Evolutionary conservation across 2,797 vertebrate genomes (phyloP).

Genomic region (Acipenser transmontanus): DNA sequence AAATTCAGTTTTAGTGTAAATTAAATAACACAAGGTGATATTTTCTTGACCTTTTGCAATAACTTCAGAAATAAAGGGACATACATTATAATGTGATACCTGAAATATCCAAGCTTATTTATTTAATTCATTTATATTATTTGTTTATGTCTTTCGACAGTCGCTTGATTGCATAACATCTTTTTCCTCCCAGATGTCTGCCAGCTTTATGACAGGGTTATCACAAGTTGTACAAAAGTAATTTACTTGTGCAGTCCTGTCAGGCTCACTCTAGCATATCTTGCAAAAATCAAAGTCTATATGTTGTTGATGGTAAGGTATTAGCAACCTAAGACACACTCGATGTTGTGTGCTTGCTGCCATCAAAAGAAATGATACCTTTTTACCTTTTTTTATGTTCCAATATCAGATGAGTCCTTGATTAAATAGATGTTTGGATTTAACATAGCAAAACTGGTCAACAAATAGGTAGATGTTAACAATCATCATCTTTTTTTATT

Average conservation of each 20-base stretch:
- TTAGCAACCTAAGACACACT: slow-evolving; percentile 30
- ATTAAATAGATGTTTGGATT: slow-evolving; percentile 36
- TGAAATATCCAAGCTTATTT: too few species aligned
- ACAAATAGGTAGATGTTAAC: slow-evolving; percentile 6
- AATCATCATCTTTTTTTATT: not conserved
- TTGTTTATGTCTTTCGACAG: slow-evolving; percentile 26
- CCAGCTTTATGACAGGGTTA: slow-evolving; percentile 54
- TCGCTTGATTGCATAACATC: slow-evolving; percentile 48
- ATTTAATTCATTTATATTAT: too few species aligned
- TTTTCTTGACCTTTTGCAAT: too few species aligned
- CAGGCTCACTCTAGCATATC: slow-evolving; percentile 51
- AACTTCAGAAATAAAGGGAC: too few species aligned
- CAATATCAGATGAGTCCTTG: slow-evolving; percentile 40
- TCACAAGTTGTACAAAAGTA: slow-evolving; percentile 59
- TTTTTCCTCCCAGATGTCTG: slow-evolving; percentile 51
- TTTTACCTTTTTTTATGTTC: slow-evolving; percentile 33
- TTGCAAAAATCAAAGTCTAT: slow-evolving; percentile 42
- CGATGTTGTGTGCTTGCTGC: slow-evolving; percentile 23
- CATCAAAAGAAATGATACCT: slow-evolving; percentile 38
- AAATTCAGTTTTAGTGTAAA: too few species aligned
- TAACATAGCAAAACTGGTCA: slow-evolving; percentile 19
- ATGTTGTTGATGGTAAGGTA: slow-evolving; percentile 43
- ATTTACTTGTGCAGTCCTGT: slow-evolving; percentile 49
- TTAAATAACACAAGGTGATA: too few species aligned
- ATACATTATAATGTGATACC: too few species aligned